Percentiles rank a stretch among this genome's conserved stretches.
Conservation (phyloP, 2,888 invertebrate species). For the Orthosia gothica region DNA sequence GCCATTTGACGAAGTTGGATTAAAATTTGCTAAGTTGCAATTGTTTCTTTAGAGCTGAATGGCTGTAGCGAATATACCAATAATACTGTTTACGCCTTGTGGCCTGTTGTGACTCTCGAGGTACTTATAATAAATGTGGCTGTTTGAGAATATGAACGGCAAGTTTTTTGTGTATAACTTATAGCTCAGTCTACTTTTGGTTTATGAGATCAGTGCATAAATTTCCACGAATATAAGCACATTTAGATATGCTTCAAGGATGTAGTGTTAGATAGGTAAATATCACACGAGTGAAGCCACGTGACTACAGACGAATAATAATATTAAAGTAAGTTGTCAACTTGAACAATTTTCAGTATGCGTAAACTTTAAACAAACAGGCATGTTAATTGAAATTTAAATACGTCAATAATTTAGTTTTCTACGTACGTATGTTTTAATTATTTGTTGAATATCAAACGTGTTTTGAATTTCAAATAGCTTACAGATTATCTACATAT, state of each 20-base stretch:
- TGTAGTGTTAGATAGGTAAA: not conserved
- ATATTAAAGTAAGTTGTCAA: slow-evolving; percentile 11
- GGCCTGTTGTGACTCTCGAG: not conserved
- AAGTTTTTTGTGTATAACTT: not conserved
- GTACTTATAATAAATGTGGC: not conserved
- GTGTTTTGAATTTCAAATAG: slow-evolving; percentile 43
- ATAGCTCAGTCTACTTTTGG: too few relatives aligned
- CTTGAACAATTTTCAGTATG: slow-evolving; percentile 39
- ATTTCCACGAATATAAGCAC: not conserved
- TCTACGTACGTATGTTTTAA: slow-evolving; percentile 10
- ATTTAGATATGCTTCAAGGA: not conserved
- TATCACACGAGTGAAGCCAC: not conserved
- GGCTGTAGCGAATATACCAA: not conserved
- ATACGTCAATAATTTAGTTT: slow-evolving; percentile 32
- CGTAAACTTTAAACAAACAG: slow-evolving; percentile 29
- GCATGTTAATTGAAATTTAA: slow-evolving; percentile 22
- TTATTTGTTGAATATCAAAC: slow-evolving; percentile 38
- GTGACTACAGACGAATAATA: slow-evolving; percentile 1
- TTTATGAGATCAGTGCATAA: not conserved
- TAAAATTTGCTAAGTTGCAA: slow-evolving; percentile 2
- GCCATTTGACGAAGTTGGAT: not conserved
- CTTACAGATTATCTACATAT: slow-evolving; percentile 25
- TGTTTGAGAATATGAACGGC: not conserved
- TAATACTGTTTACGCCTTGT: not conserved
- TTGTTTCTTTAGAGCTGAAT: not conserved